Base-by-base conservation (phyloP, 2,113 vertebrate genomes). In the Pantherophis guttatus region DNA sequence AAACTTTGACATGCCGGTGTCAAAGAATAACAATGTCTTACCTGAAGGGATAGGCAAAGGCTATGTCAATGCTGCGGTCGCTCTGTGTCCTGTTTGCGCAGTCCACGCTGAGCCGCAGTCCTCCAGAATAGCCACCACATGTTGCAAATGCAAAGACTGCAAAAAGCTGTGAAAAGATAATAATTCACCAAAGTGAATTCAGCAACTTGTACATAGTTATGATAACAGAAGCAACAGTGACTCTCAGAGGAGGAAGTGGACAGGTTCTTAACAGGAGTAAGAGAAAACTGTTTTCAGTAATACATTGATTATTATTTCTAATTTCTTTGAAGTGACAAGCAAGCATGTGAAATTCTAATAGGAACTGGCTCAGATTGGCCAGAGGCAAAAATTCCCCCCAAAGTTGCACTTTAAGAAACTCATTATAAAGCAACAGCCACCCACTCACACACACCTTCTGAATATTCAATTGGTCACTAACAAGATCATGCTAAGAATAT, bases 131-230 rank as follows among this genome's bases (percentile, higher is more conserved):
- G 95, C 99, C 99, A 90, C 99, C 99, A 94, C 99, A 99, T 98
- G 99, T 99, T 96, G 99, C 99, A 97, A 99, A 99, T 57, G 99
- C 99, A 98, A 99, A 99, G 97, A 99, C 99, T 96, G 99, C 98
- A 99, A 99, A 99, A 97, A 99, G 98, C 99, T 99, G 98, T 92
- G 54, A 93, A 97, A 92, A 93, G 75, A 86, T 96, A 90, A 97
- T 92, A 85, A 95, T 3, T 81, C 55, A 62, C 8, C 7, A 88
- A 6, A 54, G 50, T 1, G 17, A 88, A 75, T 88, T 54, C 26
- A 88, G 52, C 87, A 88, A 48, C 6, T 8, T 75, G 17, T 81
- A 39, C 33, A 81, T 44, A 39, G 17, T 81, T 81, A 81, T 21
- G 75, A 81, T 17, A 39, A 21, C 33, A 81, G 75, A 19, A 39